Percentiles rank a stretch among this genome's conserved stretches.
phyloP scores from a whole-genome alignment of 64 coral and sea anemone species.

The Stichodactyla helianthus region DNA sequence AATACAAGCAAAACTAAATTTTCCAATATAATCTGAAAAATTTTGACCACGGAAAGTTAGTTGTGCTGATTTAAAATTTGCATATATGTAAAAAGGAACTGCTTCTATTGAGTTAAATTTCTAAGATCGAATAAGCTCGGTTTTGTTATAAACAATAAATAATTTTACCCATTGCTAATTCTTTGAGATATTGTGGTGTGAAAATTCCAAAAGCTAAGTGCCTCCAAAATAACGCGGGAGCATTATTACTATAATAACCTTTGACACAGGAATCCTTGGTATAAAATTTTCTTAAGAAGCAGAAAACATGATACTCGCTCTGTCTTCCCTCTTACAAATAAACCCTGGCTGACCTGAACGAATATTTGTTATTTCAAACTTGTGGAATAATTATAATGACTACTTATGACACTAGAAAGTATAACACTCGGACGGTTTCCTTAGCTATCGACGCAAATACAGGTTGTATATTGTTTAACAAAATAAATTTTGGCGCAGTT shows the following conservation, averaged over 20 bases:
- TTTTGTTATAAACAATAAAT: not conserved
- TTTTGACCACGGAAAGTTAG: not conserved
- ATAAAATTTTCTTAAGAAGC: not conserved
- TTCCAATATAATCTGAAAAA: not conserved
- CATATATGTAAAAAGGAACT: not conserved
- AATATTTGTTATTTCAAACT: not conserved
- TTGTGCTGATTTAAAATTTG: not conserved
- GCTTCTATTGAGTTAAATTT: not conserved
- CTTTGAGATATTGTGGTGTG: too few relatives aligned
- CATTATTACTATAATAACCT: slow-evolving; percentile 1
- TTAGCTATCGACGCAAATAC: not conserved
- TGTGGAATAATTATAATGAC: not conserved
- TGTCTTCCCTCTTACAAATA: not conserved
- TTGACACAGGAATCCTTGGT: not conserved
- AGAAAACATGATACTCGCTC: not conserved
- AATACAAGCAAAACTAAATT: not conserved
- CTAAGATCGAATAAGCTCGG: not conserved
- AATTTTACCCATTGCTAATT: not conserved
- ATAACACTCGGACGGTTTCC: not conserved
- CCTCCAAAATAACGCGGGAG: not conserved
- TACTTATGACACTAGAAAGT: not conserved
- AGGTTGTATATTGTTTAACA: not conserved
- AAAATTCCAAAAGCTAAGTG: not conserved
- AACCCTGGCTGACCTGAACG: not conserved
- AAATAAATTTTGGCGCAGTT: not conserved